Evolutionary conservation across 2,888 invertebrate genomes (phyloP).

Genomic region (Gonocerus acuteangulatus): DNA sequence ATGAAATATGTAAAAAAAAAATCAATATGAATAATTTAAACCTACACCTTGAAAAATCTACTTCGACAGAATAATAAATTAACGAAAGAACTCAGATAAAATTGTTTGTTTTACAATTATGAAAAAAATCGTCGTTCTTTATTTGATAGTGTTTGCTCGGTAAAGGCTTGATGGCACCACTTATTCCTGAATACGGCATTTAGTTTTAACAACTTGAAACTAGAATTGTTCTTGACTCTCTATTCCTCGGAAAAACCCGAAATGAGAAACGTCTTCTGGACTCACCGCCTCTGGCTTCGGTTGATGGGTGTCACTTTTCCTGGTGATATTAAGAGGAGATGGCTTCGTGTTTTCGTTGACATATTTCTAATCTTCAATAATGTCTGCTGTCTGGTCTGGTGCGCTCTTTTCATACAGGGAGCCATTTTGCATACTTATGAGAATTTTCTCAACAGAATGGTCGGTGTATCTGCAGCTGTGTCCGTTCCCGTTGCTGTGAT

Average conservation of each 20-base stretch:
- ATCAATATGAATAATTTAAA: no score
- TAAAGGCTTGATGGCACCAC: not conserved
- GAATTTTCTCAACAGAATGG: conserved; percentile 1
- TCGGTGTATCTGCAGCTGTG: not conserved
- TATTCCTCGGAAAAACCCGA: no score
- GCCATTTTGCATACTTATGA: conserved; percentile 3
- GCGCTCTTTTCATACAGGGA: not conserved
- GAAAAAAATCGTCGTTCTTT: no score
- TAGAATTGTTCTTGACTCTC: no score
- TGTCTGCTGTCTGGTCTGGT: not conserved
- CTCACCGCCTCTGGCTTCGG: not conserved
- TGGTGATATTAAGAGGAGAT: not conserved
- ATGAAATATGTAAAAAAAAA: no score
- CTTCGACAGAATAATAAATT: no score
- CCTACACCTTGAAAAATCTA: no score
- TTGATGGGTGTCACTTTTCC: not conserved
- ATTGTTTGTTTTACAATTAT: no score
- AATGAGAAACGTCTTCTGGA: conserved; percentile 3
- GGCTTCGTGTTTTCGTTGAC: not conserved
- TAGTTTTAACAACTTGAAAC: not conserved
- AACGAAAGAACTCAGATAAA: no score
- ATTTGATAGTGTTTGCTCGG: not conserved
- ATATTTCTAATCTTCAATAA: not conserved
- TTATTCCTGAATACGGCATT: not conserved
- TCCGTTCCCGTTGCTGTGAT: not conserved